Conservation (phyloP, 1,140 invertebrate genomes). For the Scaptomyza pallida region DNA sequence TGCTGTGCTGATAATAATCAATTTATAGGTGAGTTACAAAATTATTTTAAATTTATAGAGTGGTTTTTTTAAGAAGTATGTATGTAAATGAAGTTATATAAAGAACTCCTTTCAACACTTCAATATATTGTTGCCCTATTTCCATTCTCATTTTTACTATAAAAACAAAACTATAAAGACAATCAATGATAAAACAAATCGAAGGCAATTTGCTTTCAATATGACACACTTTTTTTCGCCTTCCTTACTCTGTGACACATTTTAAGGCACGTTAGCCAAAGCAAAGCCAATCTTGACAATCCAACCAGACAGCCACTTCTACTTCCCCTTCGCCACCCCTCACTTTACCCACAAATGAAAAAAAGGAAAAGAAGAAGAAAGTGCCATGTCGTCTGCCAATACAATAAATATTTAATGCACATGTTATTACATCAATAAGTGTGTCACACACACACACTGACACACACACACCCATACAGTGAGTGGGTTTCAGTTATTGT, state of each 20-base stretch:
- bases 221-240: constrained; percentile 39
- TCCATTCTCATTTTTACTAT: background rate
- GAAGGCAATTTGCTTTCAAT: constrained; percentile 11
- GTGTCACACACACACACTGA: constrained; percentile 66
- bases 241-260: constrained; percentile 21
- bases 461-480: background rate
- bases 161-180: background rate
- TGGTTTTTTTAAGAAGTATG: too few relatives aligned
- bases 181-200: background rate
- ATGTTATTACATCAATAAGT: constrained; percentile 82
- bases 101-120: too few relatives aligned
- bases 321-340: background rate
- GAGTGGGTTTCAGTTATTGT: constrained; percentile 31
- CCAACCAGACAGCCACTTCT: constrained; percentile 28
- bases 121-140: background rate
- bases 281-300: constrained; percentile 34
- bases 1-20: background rate
- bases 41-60: too few relatives aligned
- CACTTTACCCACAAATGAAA: background rate
- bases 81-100: too few relatives aligned
- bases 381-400: constrained; percentile 79
- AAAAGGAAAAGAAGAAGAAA: constrained; percentile 63
- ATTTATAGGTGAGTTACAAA: constrained; percentile 24
- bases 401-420: constrained; percentile 82
- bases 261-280: background rate